Conservation (phyloP, 2,113 vertebrate genomes). For the Aleadryas rufinucha region DNA sequence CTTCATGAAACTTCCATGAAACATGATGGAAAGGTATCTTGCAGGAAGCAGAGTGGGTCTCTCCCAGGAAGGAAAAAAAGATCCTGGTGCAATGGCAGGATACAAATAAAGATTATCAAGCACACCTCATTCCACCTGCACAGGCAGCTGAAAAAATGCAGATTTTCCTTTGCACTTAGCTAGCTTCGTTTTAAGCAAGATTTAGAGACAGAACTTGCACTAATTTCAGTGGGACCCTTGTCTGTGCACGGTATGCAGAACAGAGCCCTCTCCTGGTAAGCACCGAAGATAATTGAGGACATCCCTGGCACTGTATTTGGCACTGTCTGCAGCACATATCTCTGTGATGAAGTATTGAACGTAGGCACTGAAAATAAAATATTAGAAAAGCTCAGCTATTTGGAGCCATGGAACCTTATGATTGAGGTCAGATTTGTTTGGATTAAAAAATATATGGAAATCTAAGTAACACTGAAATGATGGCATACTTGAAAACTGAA, state of each 20-base stretch:
- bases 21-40: not conserved
- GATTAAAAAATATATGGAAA: constrained; percentile 16
- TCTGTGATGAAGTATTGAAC: constrained; percentile 2
- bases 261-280: constrained; percentile 39
- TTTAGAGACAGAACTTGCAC: not conserved
- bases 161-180: not conserved
- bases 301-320: constrained; percentile 32
- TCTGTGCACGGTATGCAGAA: not conserved
- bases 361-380: constrained; percentile 36
- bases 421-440: constrained; percentile 49
- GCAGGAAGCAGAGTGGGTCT: not conserved
- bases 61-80: not conserved
- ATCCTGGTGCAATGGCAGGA: not conserved
- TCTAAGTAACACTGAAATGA: not conserved
- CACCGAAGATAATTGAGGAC: not conserved
- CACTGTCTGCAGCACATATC: constrained; percentile 26
- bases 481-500: constrained; percentile 26
- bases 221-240: not conserved
- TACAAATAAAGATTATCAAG: not conserved
- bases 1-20: not conserved
- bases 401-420: constrained; percentile 12
- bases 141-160: not conserved
- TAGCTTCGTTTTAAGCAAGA: not conserved
- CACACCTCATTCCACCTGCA: not conserved
- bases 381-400: constrained; percentile 44